Conservation (phyloP, 1,140 invertebrate species). For the Penaeus vannamei region DNA sequence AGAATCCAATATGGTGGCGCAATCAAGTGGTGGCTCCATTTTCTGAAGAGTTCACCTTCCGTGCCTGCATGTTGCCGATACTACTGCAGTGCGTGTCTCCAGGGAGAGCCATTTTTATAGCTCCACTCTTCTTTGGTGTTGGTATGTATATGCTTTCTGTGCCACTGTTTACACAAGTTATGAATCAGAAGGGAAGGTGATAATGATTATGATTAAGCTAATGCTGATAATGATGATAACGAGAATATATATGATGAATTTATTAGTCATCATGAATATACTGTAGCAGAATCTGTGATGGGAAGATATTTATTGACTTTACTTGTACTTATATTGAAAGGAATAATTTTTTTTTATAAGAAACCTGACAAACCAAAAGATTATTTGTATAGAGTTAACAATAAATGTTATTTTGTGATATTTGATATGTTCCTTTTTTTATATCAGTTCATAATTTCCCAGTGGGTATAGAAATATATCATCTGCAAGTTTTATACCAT, state of each 20-base stretch:
- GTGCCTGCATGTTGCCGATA: conserved; percentile 94
- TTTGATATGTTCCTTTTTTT: too few relatives aligned
- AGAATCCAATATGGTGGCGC: conserved; percentile 87
- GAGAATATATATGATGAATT: too few relatives aligned
- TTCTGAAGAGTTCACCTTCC: conserved; percentile 94
- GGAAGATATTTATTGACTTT: too few relatives aligned
- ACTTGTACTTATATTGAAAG: too few relatives aligned
- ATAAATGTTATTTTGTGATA: too few relatives aligned
- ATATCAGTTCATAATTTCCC: too few relatives aligned
- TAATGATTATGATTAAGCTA: not conserved
- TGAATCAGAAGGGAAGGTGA: conserved; percentile 30
- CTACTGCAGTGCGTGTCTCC: conserved; percentile 87
- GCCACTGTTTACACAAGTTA: not conserved
- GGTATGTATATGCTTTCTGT: conserved; percentile 72
- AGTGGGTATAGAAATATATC: not conserved
- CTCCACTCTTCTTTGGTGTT: conserved; percentile 93
- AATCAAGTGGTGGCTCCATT: conserved; percentile 93
- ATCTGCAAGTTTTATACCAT: not conserved
- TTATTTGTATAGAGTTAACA: too few relatives aligned
- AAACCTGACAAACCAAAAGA: too few relatives aligned
- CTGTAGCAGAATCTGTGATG: too few relatives aligned
- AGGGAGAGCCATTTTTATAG: conserved; percentile 83
- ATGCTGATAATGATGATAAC: not conserved
- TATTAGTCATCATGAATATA: too few relatives aligned
- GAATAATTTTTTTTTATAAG: too few relatives aligned